Evolutionary conservation across 37 sponge, comb jelly and placozoan species (phyloP).

Genomic region (Geodia barretti): DNA sequence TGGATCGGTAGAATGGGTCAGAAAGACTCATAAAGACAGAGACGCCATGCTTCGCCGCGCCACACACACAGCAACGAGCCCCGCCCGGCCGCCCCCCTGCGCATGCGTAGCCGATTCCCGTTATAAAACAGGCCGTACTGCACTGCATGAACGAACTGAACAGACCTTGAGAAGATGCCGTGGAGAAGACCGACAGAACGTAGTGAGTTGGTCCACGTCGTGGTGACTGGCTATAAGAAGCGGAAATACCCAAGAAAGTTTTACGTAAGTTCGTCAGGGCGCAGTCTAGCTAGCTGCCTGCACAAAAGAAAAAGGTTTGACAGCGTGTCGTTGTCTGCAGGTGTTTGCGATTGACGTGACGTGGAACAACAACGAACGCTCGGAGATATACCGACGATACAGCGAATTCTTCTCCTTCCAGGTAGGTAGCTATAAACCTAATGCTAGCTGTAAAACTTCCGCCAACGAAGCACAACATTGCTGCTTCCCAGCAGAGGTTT

Average conservation of each 20-base stretch:
- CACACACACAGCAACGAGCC: not conserved
- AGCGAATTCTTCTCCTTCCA: slow-evolving; percentile 86
- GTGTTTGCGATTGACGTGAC: slow-evolving; percentile 76
- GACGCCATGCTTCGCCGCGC: too few relatives aligned
- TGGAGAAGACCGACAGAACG: slow-evolving; percentile 11
- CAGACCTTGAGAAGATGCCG: too few relatives aligned
- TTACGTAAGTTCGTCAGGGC: slow-evolving; percentile 52
- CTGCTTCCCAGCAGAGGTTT: not conserved
- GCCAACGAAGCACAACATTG: not conserved
- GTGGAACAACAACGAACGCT: slow-evolving; percentile 69
- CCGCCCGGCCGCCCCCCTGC: not conserved
- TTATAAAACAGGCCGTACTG: too few relatives aligned
- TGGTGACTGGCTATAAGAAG: slow-evolving; percentile 82
- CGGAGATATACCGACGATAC: slow-evolving; percentile 77
- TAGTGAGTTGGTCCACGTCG: slow-evolving; percentile 37
- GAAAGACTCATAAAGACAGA: too few relatives aligned
- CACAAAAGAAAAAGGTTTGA: too few relatives aligned
- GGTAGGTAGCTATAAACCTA: slow-evolving; percentile 19
- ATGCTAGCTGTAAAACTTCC: not conserved
- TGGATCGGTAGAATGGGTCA: too few relatives aligned
- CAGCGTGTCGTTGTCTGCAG: too few relatives aligned
- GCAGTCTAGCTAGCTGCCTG: not conserved
- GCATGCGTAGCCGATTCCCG: not conserved
- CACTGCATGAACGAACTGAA: too few relatives aligned
- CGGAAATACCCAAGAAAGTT: slow-evolving; percentile 69